Base-by-base conservation (phyloP, 2,113 vertebrate genomes). In the Periophthalmodon schlosseri region DNA sequence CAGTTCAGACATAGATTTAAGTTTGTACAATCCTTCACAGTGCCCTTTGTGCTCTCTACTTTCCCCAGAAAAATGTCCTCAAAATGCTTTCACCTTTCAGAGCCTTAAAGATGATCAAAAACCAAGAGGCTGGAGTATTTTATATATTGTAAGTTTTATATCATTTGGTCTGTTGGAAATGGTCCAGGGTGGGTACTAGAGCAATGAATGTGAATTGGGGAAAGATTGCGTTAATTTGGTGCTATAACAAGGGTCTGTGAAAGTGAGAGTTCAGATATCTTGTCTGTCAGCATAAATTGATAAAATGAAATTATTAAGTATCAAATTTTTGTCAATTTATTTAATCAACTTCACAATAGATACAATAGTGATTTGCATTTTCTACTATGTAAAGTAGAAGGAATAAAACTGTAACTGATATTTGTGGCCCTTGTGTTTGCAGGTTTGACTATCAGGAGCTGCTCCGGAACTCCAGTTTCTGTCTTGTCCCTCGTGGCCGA, bases 381-480 rank as follows among this genome's bases (percentile, higher is more conserved):
- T 20, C 16, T 52, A 5, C 49, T 20, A 52, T 52, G 15, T 52
- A 3, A 52, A 52, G 18, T 5, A 52, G 49, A 18, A 16, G 15
- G 1, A 52, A 18, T 52, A 52, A 18, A 6, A 20, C 3, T 52
- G 1, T 20, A 5, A 52, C 6, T 52, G 8, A 10, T 56, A n/a
- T 10, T 34, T 14, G 49, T 12, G 13, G 28, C 28, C 2, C 68
- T 2, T 86, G 18, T 79, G 20, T 78, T 58, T 68, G 65, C 77
- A 98, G 97, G 93, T 96, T 93, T 2, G 94, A 94, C 83, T 94
- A 95, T 66, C 90, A 91, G 91, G 95, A 95, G 83, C 87, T 92
- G 58, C 94, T 96, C 58, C 95, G 95, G 88, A 98, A 95, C 46
- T 96, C 96, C 84, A 98, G 94, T 12, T 98, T 98, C 94, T 98